phyloP scores from a whole-genome alignment of 2,113 vertebrate genomes.

The Phrynosoma platyrhinos region DNA sequence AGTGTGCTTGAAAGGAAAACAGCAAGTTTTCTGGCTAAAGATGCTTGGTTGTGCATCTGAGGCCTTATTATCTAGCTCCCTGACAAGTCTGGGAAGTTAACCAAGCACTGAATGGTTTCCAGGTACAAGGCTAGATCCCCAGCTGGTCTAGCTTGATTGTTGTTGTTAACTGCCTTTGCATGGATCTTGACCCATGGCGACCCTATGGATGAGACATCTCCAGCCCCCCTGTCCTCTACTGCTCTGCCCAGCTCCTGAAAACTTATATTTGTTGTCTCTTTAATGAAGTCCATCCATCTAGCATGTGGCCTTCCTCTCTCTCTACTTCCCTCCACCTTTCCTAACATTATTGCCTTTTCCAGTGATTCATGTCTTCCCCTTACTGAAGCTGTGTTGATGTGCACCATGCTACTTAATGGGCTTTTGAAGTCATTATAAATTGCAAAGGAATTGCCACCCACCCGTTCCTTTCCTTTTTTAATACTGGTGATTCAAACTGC shows the following conservation, averaged over 20 bases:
- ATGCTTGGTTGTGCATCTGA: not conserved
- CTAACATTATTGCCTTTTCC: too few relatives aligned
- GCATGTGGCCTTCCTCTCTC: too few relatives aligned
- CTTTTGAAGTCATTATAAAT: not conserved
- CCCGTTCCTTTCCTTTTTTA: not conserved
- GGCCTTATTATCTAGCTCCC: constrained; percentile 13
- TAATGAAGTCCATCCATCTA: too few relatives aligned
- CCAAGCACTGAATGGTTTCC: constrained; percentile 11
- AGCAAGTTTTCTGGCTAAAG: not conserved
- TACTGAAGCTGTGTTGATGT: not conserved
- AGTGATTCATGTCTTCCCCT: not conserved
- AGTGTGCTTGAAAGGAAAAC: not conserved
- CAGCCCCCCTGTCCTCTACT: too few relatives aligned
- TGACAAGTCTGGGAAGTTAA: constrained; percentile 11
- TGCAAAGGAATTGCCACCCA: not conserved
- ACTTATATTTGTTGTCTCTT: too few relatives aligned
- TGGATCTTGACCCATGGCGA: too few relatives aligned
- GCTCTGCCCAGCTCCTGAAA: too few relatives aligned
- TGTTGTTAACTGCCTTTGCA: too few relatives aligned
- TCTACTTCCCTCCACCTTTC: too few relatives aligned
- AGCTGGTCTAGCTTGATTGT: not conserved
- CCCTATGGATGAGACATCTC: too few relatives aligned
- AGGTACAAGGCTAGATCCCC: not conserved
- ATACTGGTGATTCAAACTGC: not conserved
- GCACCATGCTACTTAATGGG: not conserved